These are phyloP conservation scores for Bombus difficillimus DNA, from an alignment of 1,140 invertebrate species.

Conservation along the genomic window DNA sequence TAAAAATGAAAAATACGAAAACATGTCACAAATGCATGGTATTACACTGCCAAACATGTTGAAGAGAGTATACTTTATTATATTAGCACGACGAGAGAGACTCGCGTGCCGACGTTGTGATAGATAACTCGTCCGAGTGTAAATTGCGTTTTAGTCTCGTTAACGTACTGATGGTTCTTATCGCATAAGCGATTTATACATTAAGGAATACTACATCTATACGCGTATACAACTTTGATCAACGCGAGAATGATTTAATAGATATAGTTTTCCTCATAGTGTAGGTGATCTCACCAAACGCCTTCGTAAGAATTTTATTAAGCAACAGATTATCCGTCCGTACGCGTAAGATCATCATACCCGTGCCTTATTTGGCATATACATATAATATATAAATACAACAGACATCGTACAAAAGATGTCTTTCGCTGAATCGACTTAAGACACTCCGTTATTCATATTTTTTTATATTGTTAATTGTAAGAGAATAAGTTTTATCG, in stretches of 20 bases:
- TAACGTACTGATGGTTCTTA: not conserved
- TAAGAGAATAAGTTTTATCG: not conserved
- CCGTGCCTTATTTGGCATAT: slow-evolving; percentile 23
- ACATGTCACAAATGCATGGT: slow-evolving; percentile 23
- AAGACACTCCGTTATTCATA: slow-evolving; percentile 22
- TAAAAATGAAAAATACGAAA: not conserved
- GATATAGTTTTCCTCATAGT: slow-evolving; percentile 37
- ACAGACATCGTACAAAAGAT: not conserved
- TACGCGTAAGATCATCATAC: slow-evolving; percentile 47
- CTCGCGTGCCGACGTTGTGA: slow-evolving; percentile 43
- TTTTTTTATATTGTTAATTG: slow-evolving; percentile 37
- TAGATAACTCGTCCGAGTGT: slow-evolving; percentile 41
- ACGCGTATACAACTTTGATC: not conserved
- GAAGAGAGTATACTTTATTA: not conserved
- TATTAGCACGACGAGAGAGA: slow-evolving; percentile 15
- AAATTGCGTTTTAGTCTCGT: slow-evolving; percentile 21
- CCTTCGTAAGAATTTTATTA: slow-evolving; percentile 24
- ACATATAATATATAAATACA: slow-evolving; percentile 11
- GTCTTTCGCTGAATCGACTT: not conserved
- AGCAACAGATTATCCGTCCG: slow-evolving; percentile 63
- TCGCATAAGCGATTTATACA: not conserved
- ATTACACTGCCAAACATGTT: slow-evolving; percentile 56
- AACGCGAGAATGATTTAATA: not conserved
- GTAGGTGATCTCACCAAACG: slow-evolving; percentile 53
- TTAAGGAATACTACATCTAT: slow-evolving; percentile 7